Base-by-base conservation (phyloP, 2,797 vertebrate species). In the Pteronotus mesoamericanus region DNA sequence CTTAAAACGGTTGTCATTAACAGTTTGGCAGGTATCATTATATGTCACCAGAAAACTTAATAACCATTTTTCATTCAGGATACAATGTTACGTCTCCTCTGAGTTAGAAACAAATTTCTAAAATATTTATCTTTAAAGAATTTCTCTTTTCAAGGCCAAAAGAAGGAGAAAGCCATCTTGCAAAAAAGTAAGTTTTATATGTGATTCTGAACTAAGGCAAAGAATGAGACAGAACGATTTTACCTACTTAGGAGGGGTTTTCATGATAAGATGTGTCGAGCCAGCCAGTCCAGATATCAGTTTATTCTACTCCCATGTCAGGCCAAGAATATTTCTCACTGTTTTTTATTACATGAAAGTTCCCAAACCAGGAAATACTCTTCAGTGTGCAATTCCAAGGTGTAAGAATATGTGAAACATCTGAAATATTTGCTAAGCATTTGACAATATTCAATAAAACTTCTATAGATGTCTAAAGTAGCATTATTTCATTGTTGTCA, bases 341-440 rank as follows among this genome's bases (percentile, higher is more conserved):
- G n/a, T 79, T 71, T 94, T 90, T 94, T 18, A 86, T 55, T 83
- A 51, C 9, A 82, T 68, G 53, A 78, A 80, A 61, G 32, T 87
- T 85, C 42, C 37, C 83, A 91, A 78, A 82, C 3, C 10, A 93
- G 77, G 34, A 87, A 89, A 82, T 61, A 19, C 6, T 72, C 66
- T 82, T 91, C 69, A 46, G 37, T 69, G n/a, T 91, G 37, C 10
- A 11, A 96, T 89, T 86, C 34, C 61, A 61, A 19, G 51, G 55
- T 79, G 10, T 89, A 87, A 94, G 71, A 91, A 66, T 86, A 69
- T 66, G 83, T 91, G 69, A 94, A 94, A 91, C 74, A 19, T 21
- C 85, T 96, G 94, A 96, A 96, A 85, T 97, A 96, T 93, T 94
- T 96, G 80, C 85, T 94, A 90, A 96, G 79, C 44, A 92, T 85